Conservation (phyloP, 1,140 invertebrate genomes). For the Idris sp. region DNA sequence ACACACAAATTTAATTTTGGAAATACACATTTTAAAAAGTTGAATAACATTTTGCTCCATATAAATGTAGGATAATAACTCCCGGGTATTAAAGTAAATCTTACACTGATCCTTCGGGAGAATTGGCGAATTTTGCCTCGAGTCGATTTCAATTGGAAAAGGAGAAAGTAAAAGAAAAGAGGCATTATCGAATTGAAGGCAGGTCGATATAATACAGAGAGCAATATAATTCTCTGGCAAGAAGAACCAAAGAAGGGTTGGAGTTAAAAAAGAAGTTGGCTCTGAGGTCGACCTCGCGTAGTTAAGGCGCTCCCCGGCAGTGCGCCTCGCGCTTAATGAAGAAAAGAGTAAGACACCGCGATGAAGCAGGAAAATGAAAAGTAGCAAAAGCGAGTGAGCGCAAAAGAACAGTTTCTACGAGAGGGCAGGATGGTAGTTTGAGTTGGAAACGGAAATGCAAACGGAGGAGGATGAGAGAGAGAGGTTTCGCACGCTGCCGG, state of each 20-base stretch:
- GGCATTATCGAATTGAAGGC: constrained; percentile 17
- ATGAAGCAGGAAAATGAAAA: constrained; percentile 45
- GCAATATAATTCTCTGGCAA: constrained; percentile 41
- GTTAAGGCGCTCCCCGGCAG: constrained; percentile 22
- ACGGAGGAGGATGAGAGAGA: constrained; percentile 19
- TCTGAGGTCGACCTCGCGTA: constrained; percentile 46
- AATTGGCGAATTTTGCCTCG: no score
- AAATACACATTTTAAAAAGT: no score
- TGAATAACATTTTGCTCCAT: no score
- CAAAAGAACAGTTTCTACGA: constrained; percentile 33
- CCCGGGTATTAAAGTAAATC: no score
- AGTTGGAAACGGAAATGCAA: constrained; percentile 30
- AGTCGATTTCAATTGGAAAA: no score
- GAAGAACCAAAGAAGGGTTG: constrained; percentile 13
- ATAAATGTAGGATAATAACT: no score
- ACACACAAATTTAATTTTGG: no score
- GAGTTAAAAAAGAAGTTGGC: neutral
- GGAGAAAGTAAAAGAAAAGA: neutral
- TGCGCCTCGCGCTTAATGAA: constrained; percentile 43
- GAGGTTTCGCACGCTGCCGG: neutral
- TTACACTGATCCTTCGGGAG: no score
- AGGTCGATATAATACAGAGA: constrained; percentile 47
- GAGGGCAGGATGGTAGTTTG: constrained; percentile 28
- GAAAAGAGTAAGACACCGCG: constrained; percentile 51
- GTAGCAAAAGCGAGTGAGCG: constrained; percentile 31